Evolutionary conservation across 2,113 vertebrate genomes (phyloP).

Genomic region (Eupsittula cactorum): DNA sequence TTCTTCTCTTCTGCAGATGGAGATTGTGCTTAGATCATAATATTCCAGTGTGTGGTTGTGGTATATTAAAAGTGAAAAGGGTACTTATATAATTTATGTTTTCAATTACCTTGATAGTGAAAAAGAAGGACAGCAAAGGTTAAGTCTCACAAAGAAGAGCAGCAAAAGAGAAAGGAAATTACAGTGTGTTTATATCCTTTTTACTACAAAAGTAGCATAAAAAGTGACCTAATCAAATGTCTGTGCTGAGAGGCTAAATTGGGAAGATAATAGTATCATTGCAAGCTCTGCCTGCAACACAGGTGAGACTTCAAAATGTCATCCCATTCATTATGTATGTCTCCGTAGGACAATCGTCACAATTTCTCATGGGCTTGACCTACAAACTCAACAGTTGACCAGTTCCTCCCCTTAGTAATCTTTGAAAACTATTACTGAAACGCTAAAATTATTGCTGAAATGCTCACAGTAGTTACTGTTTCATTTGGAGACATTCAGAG

Average conservation of each 20-base stretch:
- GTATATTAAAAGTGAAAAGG: slow-evolving; percentile 11
- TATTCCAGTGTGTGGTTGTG: neutral
- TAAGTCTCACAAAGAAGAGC: neutral
- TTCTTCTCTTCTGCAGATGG: neutral
- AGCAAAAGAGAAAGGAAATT: neutral
- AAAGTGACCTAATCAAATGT: neutral
- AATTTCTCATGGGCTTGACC: neutral
- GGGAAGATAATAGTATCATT: neutral
- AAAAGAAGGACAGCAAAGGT: neutral
- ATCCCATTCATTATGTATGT: neutral
- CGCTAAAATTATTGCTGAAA: neutral
- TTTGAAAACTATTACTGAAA: neutral
- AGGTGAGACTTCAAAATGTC: neutral
- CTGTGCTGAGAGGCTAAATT: neutral
- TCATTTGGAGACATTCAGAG: neutral
- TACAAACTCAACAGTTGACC: neutral
- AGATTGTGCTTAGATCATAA: neutral
- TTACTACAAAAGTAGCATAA: neutral
- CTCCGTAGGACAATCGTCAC: neutral
- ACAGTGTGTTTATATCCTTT: neutral
- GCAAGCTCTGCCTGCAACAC: neutral
- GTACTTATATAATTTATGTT: neutral
- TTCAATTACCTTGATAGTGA: neutral
- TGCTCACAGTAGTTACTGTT: neutral
- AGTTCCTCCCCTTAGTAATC: neutral